These are phyloP conservation scores for Lithophane ornitopus DNA, from an alignment of 2,888 invertebrate species.

Conservation along the genomic window DNA sequence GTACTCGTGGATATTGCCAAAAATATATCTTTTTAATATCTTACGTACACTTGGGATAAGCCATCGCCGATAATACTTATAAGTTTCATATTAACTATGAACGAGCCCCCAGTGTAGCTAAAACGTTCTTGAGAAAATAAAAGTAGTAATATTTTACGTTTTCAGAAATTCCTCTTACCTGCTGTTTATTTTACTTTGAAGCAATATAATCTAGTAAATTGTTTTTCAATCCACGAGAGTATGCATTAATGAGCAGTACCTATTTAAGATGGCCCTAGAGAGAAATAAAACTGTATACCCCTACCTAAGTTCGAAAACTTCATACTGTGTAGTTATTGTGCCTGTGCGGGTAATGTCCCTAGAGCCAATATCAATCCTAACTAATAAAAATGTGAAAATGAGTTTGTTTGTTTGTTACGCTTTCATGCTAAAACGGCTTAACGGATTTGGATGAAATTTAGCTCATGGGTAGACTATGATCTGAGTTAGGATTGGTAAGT, in stretches of 20 bases:
- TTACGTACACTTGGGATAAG: constrained; percentile 34
- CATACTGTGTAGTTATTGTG: too few species aligned
- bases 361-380: neutral
- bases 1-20: constrained; percentile 40
- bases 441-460: too few species aligned
- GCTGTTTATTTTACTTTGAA: neutral
- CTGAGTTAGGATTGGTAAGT: too few species aligned
- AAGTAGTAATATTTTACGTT: neutral
- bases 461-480: too few species aligned
- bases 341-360: neutral
- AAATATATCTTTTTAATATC: constrained; percentile 54
- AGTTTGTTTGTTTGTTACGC: too few species aligned
- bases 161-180: neutral
- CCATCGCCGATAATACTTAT: constrained; percentile 26
- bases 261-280: neutral
- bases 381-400: too few species aligned
- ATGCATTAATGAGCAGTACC: constrained; percentile 9
- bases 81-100: constrained; percentile 41
- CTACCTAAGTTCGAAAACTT: neutral
- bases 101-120: constrained; percentile 12
- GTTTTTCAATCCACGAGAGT: constrained; percentile 9
- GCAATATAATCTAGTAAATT: constrained; percentile 10
- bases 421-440: too few species aligned
- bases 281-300: neutral
- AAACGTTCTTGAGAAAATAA: constrained; percentile 16